These are phyloP conservation scores for Antrozous pallidus DNA, from an alignment of 2,797 vertebrate genomes.

Conservation along the genomic window DNA sequence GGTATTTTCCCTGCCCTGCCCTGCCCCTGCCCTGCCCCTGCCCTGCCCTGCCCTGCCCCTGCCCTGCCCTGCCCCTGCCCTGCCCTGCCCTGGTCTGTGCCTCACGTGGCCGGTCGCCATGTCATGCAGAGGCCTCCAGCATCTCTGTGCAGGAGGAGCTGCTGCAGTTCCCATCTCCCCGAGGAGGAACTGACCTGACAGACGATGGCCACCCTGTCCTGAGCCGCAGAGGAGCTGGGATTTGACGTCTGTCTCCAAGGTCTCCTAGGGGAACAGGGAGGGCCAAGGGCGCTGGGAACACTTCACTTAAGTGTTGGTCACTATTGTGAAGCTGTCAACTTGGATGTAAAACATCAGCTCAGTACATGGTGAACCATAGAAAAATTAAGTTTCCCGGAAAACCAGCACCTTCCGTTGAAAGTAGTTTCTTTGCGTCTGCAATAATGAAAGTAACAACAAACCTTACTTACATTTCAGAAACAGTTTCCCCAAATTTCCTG, in stretches of 20 bases:
- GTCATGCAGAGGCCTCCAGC: not conserved
- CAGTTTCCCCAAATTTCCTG: constrained; percentile 81
- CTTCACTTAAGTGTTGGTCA: not conserved
- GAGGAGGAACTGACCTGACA: not conserved
- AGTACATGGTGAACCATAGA: constrained; percentile 66
- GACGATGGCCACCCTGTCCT: not conserved
- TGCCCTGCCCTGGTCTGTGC: not conserved
- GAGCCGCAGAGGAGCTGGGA: not conserved
- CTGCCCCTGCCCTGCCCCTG: not conserved
- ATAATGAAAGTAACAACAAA: constrained; percentile 82
- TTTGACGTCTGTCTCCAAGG: not conserved
- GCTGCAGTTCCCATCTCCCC: not conserved
- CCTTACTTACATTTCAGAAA: constrained; percentile 83
- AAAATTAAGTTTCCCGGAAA: constrained; percentile 72
- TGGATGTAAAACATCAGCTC: constrained; percentile 21
- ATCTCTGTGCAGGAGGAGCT: not conserved
- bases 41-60: not conserved
- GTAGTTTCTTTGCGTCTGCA: constrained; percentile 64
- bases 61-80: too few relatives aligned
- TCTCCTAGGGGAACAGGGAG: not conserved
- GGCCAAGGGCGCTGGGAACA: not conserved
- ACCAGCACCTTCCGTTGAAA: constrained; percentile 66
- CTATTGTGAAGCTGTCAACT: constrained; percentile 11
- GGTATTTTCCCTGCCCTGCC: not conserved
- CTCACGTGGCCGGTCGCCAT: not conserved